phyloP scores from a whole-genome alignment of 92 coral and sea anemone genomes.

The Umimayanthus chanpuru region DNA sequence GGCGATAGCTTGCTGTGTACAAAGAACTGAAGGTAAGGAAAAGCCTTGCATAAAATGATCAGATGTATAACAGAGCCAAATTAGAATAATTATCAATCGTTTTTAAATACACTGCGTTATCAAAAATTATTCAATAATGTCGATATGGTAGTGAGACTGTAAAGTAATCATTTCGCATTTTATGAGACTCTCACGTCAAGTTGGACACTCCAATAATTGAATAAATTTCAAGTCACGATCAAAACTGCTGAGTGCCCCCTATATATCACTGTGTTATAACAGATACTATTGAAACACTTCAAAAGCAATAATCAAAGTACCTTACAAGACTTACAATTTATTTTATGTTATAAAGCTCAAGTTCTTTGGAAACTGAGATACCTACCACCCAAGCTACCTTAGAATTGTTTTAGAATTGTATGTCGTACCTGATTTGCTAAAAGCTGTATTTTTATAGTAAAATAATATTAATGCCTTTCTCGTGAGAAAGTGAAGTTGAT shows the following conservation, averaged over 20 bases:
- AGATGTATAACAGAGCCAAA: not conserved
- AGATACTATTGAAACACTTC: no score
- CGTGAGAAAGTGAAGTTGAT: not conserved
- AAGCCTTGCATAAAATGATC: no score
- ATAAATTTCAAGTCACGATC: not conserved
- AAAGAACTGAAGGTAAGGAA: not conserved
- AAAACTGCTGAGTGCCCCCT: not conserved
- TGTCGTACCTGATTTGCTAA: not conserved
- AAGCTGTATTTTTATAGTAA: not conserved
- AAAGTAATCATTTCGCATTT: not conserved
- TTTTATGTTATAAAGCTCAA: no score
- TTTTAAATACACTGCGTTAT: no score
- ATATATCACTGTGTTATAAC: not conserved
- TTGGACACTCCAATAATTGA: not conserved
- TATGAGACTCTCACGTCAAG: not conserved
- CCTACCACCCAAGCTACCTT: not conserved
- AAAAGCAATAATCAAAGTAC: no score
- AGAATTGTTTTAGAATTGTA: no score
- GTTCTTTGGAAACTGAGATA: no score
- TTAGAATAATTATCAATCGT: no score
- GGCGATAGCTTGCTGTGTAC: not conserved
- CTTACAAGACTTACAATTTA: no score
- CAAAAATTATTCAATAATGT: not conserved
- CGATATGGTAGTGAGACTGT: not conserved
- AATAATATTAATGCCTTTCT: not conserved